Evolutionary conservation across 2,797 vertebrate genomes (phyloP).

Genomic region (Mormyrops boulengeri): DNA sequence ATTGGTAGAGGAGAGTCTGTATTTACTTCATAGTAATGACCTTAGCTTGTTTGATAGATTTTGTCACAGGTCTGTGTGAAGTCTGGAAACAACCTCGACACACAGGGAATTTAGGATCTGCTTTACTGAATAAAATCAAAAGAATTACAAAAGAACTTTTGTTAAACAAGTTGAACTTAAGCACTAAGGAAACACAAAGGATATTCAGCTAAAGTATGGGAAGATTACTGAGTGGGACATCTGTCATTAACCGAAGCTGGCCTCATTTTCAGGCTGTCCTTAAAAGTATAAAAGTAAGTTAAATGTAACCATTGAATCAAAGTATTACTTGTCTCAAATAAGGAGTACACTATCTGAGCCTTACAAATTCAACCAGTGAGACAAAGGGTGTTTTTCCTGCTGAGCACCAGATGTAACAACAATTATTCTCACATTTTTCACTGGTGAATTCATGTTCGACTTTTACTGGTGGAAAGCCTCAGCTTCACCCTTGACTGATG

Average conservation of each 20-base stretch:
- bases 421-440: neutral
- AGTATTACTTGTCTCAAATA: neutral
- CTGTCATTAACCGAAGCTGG: neutral
- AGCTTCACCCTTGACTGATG: neutral
- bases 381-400: neutral
- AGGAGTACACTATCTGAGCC: neutral
- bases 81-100: neutral
- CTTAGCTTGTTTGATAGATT: neutral
- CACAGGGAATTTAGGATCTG: neutral
- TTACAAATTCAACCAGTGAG: neutral
- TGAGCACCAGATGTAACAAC: neutral
- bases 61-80: neutral
- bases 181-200: neutral
- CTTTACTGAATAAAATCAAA: neutral
- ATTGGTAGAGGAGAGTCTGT: too few species aligned
- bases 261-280: neutral
- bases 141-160: neutral
- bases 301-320: neutral
- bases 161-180: neutral
- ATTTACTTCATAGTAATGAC: neutral
- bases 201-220: neutral
- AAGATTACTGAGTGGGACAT: neutral
- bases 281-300: neutral
- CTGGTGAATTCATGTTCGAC: neutral
- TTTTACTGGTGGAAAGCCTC: neutral